A percentile compares a stretch with the other conserved stretches of the same genome.
Conservation (phyloP, 2,113 vertebrate genomes). For the Isichthys henryi region DNA sequence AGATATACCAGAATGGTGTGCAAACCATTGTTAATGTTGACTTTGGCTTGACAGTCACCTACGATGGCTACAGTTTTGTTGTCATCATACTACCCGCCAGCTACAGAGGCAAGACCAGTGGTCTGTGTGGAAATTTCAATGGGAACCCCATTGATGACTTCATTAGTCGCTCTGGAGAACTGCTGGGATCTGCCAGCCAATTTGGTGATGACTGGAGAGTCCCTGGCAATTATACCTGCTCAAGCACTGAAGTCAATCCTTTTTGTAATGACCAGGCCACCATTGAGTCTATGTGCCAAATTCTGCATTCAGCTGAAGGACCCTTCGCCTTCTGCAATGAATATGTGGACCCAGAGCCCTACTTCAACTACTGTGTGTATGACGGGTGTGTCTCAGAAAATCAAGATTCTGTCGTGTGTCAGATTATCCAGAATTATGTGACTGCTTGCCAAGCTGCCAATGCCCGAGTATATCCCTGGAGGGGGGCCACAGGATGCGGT, state of each 20-base stretch:
- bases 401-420: constrained; percentile 36
- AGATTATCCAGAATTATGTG: constrained; percentile 42
- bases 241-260: constrained; percentile 33
- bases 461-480: constrained; percentile 45
- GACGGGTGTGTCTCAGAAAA: constrained; percentile 46
- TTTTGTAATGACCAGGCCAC: constrained; percentile 26
- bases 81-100: constrained; percentile 36
- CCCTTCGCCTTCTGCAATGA: constrained; percentile 48
- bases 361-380: constrained; percentile 44
- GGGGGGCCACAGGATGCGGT: constrained; percentile 48
- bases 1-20: constrained; percentile 35
- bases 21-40: constrained; percentile 28
- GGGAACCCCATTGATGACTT: constrained; percentile 45
- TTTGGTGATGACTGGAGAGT: constrained; percentile 46
- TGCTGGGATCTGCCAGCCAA: neutral
- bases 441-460: constrained; percentile 49
- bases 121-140: constrained; percentile 59
- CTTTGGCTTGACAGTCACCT: constrained; percentile 47
- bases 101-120: constrained; percentile 41
- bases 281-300: constrained; percentile 34
- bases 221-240: constrained; percentile 29
- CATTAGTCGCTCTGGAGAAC: constrained; percentile 29
- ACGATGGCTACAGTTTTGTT: constrained; percentile 37
- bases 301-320: constrained; percentile 36
- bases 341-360: constrained; percentile 33